Evolutionary conservation across 1,140 invertebrate species (phyloP).

Genomic region (Pissodes strobi): DNA sequence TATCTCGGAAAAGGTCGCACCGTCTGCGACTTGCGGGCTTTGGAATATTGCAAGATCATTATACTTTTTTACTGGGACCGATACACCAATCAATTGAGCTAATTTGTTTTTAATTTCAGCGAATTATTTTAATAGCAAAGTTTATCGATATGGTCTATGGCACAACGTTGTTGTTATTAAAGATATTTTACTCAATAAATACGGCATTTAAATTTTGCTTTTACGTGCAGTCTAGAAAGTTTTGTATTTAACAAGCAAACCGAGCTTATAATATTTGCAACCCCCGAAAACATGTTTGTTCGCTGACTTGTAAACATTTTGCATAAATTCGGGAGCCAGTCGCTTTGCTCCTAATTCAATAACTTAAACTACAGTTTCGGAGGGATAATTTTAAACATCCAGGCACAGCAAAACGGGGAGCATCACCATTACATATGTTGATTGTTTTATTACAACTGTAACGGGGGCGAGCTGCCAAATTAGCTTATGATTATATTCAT

Average conservation of each 20-base stretch:
- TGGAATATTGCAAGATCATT: too few species aligned
- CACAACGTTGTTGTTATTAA: too few species aligned
- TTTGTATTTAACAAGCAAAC: slow-evolving; percentile 10
- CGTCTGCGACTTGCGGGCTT: too few species aligned
- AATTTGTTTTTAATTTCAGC: too few species aligned
- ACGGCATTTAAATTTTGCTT: not conserved
- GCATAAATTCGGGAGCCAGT: slow-evolving; percentile 31
- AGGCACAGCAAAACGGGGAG: slow-evolving; percentile 24
- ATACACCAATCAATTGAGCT: too few species aligned
- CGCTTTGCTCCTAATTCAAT: slow-evolving; percentile 37
- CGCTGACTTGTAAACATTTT: slow-evolving; percentile 32
- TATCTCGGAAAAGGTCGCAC: too few species aligned
- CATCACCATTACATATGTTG: slow-evolving; percentile 50
- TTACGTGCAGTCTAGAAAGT: not conserved
- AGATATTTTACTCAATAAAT: not conserved
- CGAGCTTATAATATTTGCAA: slow-evolving; percentile 20
- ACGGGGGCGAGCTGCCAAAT: slow-evolving; percentile 45
- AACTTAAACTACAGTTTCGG: slow-evolving; percentile 33
- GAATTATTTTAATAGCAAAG: too few species aligned
- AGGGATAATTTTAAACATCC: slow-evolving; percentile 49
- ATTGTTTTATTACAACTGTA: slow-evolving; percentile 53
- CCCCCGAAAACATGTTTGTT: slow-evolving; percentile 35
- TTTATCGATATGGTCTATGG: too few species aligned
- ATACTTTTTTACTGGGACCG: too few species aligned
- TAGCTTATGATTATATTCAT: slow-evolving; percentile 55